A percentile compares a stretch with the other conserved stretches of the same genome.
These are phyloP conservation scores for Tinea trinotella DNA, from an alignment of 2,888 invertebrate species.

Conservation along the genomic window DNA sequence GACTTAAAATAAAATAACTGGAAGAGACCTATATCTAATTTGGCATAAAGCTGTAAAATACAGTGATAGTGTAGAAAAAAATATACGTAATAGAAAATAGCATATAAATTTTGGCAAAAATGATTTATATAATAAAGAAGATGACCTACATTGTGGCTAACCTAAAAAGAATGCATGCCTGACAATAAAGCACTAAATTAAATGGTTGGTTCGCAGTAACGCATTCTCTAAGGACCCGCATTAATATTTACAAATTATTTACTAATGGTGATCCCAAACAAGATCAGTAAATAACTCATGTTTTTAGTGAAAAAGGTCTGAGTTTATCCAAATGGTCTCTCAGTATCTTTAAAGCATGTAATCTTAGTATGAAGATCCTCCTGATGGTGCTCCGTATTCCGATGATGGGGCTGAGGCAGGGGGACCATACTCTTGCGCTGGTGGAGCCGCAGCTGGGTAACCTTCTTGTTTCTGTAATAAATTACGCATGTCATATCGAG, in stretches of 20 bases:
- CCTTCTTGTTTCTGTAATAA: slow-evolving; percentile 71
- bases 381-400: slow-evolving; percentile 74
- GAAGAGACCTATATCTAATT: slow-evolving; percentile 8
- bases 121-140: no score
- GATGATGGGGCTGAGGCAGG: slow-evolving; percentile 63
- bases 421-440: slow-evolving; percentile 56
- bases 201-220: no score
- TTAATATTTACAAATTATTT: no score
- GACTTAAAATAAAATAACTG: not conserved
- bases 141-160: no score
- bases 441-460: slow-evolving; percentile 61
- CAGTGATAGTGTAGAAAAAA: not conserved
- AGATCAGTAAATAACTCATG: not conserved
- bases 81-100: no score
- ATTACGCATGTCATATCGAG: no score
- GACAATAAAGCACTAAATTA: no score
- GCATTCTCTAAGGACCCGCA: no score
- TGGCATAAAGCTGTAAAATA: slow-evolving; percentile 1
- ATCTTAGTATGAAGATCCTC: slow-evolving; percentile 22
- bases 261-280: no score
- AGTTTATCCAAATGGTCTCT: not conserved
- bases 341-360: not conserved
- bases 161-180: no score
- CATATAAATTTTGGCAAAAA: no score
- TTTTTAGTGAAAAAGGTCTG: not conserved